A percentile compares a stretch with the other conserved stretches of the same genome.
These are phyloP conservation scores for Phalacrocorax brasilianus DNA, from an alignment of 2,113 vertebrate genomes.

Conservation along the genomic window DNA sequence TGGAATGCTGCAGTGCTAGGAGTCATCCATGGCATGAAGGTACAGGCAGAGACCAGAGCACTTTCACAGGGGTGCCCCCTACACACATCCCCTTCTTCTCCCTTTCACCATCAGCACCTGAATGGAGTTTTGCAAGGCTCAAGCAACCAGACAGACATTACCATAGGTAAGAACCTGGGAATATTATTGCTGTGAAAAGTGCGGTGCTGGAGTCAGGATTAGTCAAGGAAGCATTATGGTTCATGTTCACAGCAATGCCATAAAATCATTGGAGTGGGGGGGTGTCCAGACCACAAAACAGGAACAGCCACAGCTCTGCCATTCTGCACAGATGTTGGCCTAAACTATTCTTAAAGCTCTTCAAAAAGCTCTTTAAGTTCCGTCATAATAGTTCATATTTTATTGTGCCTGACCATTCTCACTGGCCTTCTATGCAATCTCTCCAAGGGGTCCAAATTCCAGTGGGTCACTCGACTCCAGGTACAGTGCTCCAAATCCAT, in stretches of 20 bases:
- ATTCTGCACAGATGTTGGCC: background rate
- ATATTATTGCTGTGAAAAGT: background rate
- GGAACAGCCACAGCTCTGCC: background rate
- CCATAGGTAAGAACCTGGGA: background rate
- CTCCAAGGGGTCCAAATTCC: background rate
- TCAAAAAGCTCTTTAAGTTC: background rate
- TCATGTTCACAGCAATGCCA: background rate
- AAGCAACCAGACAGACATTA: background rate
- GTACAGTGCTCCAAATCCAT: background rate
- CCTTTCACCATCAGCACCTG: background rate
- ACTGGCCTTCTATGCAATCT: background rate
- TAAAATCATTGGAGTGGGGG: background rate
- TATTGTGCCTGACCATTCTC: background rate
- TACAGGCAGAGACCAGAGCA: background rate
- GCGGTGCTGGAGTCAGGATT: background rate
- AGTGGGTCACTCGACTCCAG: background rate
- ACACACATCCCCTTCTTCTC: background rate
- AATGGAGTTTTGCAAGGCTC: background rate
- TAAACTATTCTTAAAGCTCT: background rate
- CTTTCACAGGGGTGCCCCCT: too few species aligned
- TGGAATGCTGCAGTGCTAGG: background rate
- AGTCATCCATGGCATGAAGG: background rate
- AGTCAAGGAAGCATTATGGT: background rate
- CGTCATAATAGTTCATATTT: background rate
- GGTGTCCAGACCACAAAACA: background rate